Evolutionary conservation across 2,888 invertebrate genomes (phyloP).

Genomic region (Xanthostigma xanthostigma): DNA sequence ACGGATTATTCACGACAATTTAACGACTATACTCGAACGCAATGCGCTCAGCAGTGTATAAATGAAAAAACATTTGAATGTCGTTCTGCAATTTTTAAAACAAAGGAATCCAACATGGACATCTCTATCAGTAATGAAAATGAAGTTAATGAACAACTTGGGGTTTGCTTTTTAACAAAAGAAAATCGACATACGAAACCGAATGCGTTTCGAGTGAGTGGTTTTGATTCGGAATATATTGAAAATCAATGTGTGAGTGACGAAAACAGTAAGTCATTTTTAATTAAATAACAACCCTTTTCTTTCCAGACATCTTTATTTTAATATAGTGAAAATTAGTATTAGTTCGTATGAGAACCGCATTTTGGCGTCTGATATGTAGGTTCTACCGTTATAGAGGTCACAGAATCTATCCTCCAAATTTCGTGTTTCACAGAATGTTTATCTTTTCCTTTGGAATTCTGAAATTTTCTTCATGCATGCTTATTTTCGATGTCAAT

Average conservation of each 20-base stretch:
- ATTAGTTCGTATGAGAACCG: no score
- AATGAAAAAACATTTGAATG: conserved; percentile 36
- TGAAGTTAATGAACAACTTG: conserved; percentile 23
- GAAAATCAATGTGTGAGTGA: conserved; percentile 66
- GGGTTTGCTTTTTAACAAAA: conserved; percentile 54
- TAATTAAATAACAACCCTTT: background rate
- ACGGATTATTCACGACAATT: conserved; percentile 48
- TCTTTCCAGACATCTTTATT: background rate
- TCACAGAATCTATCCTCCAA: no score
- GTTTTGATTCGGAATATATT: conserved; percentile 64
- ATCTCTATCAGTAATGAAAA: conserved; percentile 20
- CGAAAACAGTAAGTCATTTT: conserved; percentile 19
- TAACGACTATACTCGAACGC: conserved; percentile 41
- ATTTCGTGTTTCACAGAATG: no score
- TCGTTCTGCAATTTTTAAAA: conserved; percentile 36
- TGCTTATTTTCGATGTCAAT: no score
- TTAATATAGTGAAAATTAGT: background rate
- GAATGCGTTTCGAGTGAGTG: conserved; percentile 60
- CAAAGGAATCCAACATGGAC: conserved; percentile 8
- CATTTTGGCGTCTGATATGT: no score
- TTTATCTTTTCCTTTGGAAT: no score
- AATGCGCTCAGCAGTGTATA: conserved; percentile 51
- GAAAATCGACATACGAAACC: conserved; percentile 62
- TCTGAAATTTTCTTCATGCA: no score
- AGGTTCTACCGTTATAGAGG: no score